phyloP scores from a whole-genome alignment of 2,888 invertebrate species.

The Willowsia nigromaculata region DNA sequence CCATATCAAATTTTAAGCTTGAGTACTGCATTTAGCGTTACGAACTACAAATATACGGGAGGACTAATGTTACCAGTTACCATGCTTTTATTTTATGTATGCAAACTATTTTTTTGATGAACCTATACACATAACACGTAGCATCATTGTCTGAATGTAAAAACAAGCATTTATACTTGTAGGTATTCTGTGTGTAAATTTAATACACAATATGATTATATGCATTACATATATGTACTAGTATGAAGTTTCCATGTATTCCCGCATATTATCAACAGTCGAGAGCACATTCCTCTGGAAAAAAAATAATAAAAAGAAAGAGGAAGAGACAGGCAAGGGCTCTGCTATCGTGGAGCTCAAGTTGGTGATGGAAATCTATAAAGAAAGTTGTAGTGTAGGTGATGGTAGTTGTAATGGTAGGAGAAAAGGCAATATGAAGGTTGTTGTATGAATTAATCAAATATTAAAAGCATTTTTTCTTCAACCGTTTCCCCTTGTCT shows the following conservation, averaged over 20 bases:
- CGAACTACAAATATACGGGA: not conserved
- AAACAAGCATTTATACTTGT: not conserved
- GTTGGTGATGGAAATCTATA: constrained; percentile 12
- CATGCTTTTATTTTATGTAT: constrained; percentile 37
- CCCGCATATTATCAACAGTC: not conserved
- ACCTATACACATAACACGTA: constrained; percentile 6
- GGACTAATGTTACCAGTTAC: constrained; percentile 2
- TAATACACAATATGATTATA: not conserved
- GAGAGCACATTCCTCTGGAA: not conserved
- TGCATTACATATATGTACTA: not conserved
- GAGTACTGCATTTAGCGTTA: not conserved
- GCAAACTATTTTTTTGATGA: constrained; percentile 30
- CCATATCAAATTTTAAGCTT: constrained; percentile 14
- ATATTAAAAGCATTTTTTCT: constrained; percentile 59
- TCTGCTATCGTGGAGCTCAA: not conserved
- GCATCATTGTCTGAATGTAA: not conserved
- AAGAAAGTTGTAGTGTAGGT: not conserved
- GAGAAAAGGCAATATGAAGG: constrained; percentile 28
- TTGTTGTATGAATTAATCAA: constrained; percentile 58
- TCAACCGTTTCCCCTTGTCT: constrained; percentile 22
- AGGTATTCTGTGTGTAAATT: not conserved
- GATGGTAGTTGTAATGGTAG: not conserved
- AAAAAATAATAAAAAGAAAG: not conserved
- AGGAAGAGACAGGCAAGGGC: not conserved
- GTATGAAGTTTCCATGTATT: not conserved